phyloP scores from a whole-genome alignment of 1,140 invertebrate species.

The Pachypsylla venusta region DNA sequence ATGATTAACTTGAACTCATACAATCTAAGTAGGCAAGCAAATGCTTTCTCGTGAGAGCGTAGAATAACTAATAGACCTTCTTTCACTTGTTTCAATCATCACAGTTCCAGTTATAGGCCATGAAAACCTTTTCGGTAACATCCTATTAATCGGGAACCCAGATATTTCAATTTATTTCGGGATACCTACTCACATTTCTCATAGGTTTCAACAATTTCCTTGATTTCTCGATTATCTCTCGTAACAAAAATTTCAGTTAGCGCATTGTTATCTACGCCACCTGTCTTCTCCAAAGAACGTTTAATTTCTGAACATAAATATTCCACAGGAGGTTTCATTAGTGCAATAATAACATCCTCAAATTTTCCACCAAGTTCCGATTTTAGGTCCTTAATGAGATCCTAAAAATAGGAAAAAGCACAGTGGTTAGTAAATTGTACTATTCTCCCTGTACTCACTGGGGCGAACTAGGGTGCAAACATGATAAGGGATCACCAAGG shows the following conservation, averaged over 20 bases:
- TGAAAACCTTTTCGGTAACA: too few relatives aligned
- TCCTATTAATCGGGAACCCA: too few relatives aligned
- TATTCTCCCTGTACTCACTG: background rate
- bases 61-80: too few relatives aligned
- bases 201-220: slow-evolving; percentile 45
- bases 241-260: slow-evolving; percentile 56
- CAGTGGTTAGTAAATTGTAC: background rate
- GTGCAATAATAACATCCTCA: slow-evolving; percentile 56
- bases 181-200: slow-evolving; percentile 45
- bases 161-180: too few relatives aligned
- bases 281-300: slow-evolving; percentile 62
- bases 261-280: slow-evolving; percentile 53
- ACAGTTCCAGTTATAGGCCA: too few relatives aligned
- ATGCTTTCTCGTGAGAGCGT: too few relatives aligned
- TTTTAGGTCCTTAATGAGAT: slow-evolving; percentile 57
- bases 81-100: too few relatives aligned
- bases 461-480: background rate
- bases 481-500: background rate
- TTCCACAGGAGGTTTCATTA: slow-evolving; percentile 49
- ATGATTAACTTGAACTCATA: too few relatives aligned
- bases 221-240: slow-evolving; percentile 49
- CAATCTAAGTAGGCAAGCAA: too few relatives aligned
- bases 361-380: slow-evolving; percentile 60
- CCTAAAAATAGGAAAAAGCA: slow-evolving; percentile 30
- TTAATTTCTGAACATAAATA: slow-evolving; percentile 55